Percentiles rank a stretch among this genome's conserved stretches.
These are phyloP conservation scores for Dryadula phaetusa DNA, from an alignment of 2,888 invertebrate species.

Conservation along the genomic window DNA sequence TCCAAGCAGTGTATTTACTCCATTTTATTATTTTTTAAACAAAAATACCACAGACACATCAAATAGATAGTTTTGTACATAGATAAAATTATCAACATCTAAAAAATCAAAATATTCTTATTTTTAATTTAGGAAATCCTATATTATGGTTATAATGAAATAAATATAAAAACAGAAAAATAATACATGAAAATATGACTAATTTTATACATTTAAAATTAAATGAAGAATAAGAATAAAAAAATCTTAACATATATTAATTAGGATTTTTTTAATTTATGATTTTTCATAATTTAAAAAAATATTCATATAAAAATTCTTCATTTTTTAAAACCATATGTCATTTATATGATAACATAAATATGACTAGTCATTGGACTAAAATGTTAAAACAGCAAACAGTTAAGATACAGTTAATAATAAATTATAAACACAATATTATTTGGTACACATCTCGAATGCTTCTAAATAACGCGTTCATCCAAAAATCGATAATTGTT, in stretches of 20 bases:
- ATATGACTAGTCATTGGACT: conserved; percentile 42
- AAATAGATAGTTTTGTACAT: conserved; percentile 34
- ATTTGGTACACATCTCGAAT: conserved; percentile 36
- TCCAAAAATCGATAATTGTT: conserved; percentile 30
- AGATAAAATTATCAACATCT: conserved; percentile 24
- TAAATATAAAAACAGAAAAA: background rate
- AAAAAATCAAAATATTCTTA: conserved; percentile 12
- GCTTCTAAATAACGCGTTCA: conserved; percentile 28
- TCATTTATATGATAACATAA: conserved; percentile 7
- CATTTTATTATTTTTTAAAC: conserved; percentile 15
- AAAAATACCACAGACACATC: conserved; percentile 42
- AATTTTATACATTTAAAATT: background rate
- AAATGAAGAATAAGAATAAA: background rate
- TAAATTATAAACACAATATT: conserved; percentile 32
- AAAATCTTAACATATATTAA: background rate
- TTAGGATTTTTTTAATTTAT: no score
- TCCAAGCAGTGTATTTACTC: background rate
- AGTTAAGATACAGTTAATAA: conserved; percentile 23
- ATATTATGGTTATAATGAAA: background rate
- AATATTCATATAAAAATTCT: background rate
- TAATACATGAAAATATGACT: background rate
- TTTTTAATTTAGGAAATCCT: conserved; percentile 2
- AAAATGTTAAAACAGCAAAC: conserved; percentile 28
- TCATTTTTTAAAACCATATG: background rate
- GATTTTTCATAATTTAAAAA: background rate